Percentiles rank a stretch among this genome's conserved stretches.
These are phyloP conservation scores for Holocentrus rufus DNA, from an alignment of 2,797 vertebrate species.

Conservation along the genomic window DNA sequence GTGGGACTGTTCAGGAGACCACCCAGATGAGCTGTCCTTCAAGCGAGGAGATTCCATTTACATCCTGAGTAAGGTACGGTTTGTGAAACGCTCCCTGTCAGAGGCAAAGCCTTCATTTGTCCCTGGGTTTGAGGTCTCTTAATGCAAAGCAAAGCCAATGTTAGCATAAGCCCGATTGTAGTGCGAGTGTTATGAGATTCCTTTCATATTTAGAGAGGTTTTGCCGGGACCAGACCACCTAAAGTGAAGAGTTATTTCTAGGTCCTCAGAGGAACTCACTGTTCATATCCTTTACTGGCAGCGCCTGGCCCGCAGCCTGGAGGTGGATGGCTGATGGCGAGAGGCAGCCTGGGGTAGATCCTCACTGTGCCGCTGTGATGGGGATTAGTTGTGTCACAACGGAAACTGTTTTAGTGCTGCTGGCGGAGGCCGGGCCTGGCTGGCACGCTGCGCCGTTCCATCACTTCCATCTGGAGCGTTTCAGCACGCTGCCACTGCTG, in stretches of 20 bases:
- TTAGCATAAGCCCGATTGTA: slow-evolving; percentile 29
- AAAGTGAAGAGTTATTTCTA: slow-evolving; percentile 60
- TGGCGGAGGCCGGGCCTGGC: slow-evolving; percentile 68
- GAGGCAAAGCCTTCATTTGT: slow-evolving; percentile 19
- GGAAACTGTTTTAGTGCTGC: slow-evolving; percentile 81
- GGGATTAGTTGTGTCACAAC: slow-evolving; percentile 82
- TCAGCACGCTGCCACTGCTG: slow-evolving; percentile 61
- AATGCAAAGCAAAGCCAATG: background rate
- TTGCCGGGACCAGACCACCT: slow-evolving; percentile 66
- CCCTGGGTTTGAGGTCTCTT: slow-evolving; percentile 16
- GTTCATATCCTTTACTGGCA: slow-evolving; percentile 74
- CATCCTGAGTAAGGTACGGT: slow-evolving; percentile 95
- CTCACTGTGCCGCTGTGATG: slow-evolving; percentile 70
- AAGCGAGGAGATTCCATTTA: slow-evolving; percentile 95
- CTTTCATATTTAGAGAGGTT: slow-evolving; percentile 36
- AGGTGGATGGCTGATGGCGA: slow-evolving; percentile 61
- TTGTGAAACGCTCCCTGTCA: slow-evolving; percentile 4
- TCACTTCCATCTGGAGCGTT: slow-evolving; percentile 75
- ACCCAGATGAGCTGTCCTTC: slow-evolving; percentile 94
- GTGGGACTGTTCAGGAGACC: slow-evolving; percentile 91
- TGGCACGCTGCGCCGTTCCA: slow-evolving; percentile 79
- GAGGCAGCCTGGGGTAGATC: slow-evolving; percentile 58
- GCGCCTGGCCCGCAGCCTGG: slow-evolving; percentile 65
- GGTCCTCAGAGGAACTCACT: slow-evolving; percentile 61
- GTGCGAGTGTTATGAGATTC: slow-evolving; percentile 28